Conservation (phyloP, 1,140 invertebrate genomes). For the Wasmannia auropunctata region DNA sequence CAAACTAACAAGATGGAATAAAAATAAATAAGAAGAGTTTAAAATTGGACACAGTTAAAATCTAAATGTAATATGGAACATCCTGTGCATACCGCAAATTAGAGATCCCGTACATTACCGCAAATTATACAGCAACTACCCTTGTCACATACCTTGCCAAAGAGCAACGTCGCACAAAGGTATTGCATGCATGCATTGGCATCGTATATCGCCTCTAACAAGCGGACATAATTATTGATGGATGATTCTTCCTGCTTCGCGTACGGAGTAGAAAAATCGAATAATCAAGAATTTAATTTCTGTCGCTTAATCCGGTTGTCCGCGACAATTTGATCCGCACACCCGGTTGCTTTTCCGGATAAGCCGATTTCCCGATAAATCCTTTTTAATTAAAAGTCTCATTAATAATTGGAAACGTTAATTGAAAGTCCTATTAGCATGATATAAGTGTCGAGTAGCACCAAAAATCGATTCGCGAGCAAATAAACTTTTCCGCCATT, state of each 20-base stretch:
- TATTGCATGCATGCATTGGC: neutral
- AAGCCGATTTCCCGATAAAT: conserved; percentile 63
- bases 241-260: neutral
- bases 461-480: neutral
- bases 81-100: neutral
- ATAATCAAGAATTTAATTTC: conserved; percentile 34
- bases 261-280: conserved; percentile 34
- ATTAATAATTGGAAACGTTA: conserved; percentile 68
- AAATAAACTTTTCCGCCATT: neutral
- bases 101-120: neutral
- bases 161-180: neutral
- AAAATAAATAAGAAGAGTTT: neutral
- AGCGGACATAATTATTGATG: conserved; percentile 28
- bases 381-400: conserved; percentile 63
- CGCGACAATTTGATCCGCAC: conserved; percentile 48
- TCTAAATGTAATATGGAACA: neutral
- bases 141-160: neutral
- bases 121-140: conserved; percentile 3
- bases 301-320: conserved; percentile 40
- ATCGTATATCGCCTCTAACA: neutral
- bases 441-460: neutral
- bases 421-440: conserved; percentile 40
- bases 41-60: neutral
- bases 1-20: neutral
- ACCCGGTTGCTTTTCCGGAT: conserved; percentile 16